Evolutionary conservation across 2,888 invertebrate species (phyloP).

Genomic region (Lasioglossum vierecki): DNA sequence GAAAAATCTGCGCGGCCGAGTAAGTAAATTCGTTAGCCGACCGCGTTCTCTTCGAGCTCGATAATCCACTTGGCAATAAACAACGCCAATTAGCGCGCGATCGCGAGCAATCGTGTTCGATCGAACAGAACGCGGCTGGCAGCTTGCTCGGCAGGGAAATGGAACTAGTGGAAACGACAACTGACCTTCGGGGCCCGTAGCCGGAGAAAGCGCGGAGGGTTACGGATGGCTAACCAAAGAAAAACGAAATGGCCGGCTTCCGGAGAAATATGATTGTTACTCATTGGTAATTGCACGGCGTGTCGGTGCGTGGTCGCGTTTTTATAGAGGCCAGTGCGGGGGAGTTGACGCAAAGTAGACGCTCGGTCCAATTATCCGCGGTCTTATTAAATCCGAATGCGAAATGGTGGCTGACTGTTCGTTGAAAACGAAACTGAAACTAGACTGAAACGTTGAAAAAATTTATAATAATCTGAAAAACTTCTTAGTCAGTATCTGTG

Average conservation of each 20-base stretch:
- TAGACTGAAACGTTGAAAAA: too few relatives aligned
- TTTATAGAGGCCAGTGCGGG: background rate
- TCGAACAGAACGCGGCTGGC: conserved; percentile 4
- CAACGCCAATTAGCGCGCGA: conserved; percentile 42
- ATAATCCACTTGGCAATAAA: conserved; percentile 38
- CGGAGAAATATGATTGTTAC: conserved; percentile 71
- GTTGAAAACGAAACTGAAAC: too few relatives aligned
- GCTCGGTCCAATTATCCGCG: background rate
- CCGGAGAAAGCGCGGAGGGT: conserved; percentile 21
- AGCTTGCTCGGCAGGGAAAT: background rate
- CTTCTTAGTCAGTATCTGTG: too few relatives aligned
- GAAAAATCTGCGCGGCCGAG: conserved; percentile 5
- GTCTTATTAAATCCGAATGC: background rate
- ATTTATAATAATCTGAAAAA: too few relatives aligned
- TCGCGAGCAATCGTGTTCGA: conserved; percentile 25
- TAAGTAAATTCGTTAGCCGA: conserved; percentile 37
- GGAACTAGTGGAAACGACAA: background rate
- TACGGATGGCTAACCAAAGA: conserved; percentile 14
- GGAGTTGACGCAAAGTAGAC: background rate
- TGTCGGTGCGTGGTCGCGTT: background rate
- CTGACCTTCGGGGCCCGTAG: conserved; percentile 11
- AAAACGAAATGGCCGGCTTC: conserved; percentile 26
- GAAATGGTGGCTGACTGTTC: background rate
- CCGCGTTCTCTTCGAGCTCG: background rate
- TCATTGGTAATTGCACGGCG: conserved; percentile 7